A percentile compares a stretch with the other conserved stretches of the same genome.
Evolutionary conservation across 2,797 vertebrate species (phyloP).

Genomic region (Crypturellus tataupa): DNA sequence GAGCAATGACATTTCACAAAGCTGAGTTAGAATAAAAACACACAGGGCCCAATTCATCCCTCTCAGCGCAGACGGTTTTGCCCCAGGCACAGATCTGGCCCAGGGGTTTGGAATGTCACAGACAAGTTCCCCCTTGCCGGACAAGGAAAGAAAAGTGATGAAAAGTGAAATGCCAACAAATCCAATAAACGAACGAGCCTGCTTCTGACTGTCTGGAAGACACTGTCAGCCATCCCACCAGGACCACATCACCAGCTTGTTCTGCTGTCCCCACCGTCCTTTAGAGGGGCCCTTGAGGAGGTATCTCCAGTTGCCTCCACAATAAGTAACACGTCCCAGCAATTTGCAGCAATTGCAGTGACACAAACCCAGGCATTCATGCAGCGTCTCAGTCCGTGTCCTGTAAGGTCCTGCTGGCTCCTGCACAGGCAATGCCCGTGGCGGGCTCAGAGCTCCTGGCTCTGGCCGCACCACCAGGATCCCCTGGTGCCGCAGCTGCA

Average conservation of each 20-base stretch:
- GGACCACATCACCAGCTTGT: neutral
- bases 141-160: neutral
- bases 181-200: too few species aligned
- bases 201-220: neutral
- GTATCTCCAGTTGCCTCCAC: neutral
- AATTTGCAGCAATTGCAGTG: fast-evolving
- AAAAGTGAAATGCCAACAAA: neutral
- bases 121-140: neutral
- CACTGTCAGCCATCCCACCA: neutral
- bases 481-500: fast-evolving
- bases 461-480: neutral
- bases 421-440: neutral
- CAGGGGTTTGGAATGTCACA: neutral
- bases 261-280: neutral
- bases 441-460: fast-evolving
- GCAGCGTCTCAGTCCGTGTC: fast-evolving
- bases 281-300: neutral
- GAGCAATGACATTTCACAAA: constrained; percentile 26
- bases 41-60: neutral
- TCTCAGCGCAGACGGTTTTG: neutral
- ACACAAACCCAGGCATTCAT: fast-evolving
- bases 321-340: neutral
- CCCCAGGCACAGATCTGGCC: neutral
- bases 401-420: too few species aligned
- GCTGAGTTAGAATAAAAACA: neutral